phyloP scores from a whole-genome alignment of 2,888 invertebrate genomes.

The Carcina quercana region DNA sequence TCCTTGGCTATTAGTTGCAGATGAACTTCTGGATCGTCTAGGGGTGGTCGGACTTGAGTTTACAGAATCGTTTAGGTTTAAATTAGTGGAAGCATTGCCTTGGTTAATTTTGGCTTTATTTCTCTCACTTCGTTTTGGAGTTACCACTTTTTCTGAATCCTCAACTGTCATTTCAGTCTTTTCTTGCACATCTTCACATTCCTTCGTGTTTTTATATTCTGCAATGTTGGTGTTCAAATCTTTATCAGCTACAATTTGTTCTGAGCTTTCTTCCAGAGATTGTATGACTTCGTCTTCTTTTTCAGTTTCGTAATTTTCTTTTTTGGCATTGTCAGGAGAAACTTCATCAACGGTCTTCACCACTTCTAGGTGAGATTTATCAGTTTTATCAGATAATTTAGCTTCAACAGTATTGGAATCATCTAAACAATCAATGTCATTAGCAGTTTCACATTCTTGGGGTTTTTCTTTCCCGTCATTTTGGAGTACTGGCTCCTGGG shows the following conservation, averaged over 20 bases:
- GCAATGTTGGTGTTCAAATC: no score
- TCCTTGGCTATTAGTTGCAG: constrained; percentile 33
- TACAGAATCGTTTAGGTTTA: constrained; percentile 37
- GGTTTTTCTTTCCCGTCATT: constrained; percentile 6
- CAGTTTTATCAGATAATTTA: no score
- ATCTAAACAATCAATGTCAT: constrained; percentile 16
- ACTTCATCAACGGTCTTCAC: no score
- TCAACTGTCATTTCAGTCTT: constrained; percentile 5
- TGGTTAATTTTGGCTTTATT: constrained; percentile 27
- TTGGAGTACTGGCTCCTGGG: not conserved
- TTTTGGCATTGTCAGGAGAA: no score
- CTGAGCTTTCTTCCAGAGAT: constrained; percentile 5
- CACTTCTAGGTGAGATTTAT: no score
- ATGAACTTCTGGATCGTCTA: constrained; percentile 37
- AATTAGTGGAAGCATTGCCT: constrained; percentile 25
- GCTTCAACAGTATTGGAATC: no score
- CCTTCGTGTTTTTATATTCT: no score
- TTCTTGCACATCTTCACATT: constrained; percentile 1
- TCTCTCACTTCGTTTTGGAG: constrained; percentile 33
- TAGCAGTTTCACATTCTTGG: constrained; percentile 2
- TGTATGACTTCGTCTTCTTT: no score
- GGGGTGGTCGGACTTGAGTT: constrained; percentile 38
- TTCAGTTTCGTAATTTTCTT: no score
- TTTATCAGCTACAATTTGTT: no score
- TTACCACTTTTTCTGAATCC: constrained; percentile 3